These are phyloP conservation scores for Ceryle rudis DNA, from an alignment of 2,797 vertebrate species.

Conservation along the genomic window DNA sequence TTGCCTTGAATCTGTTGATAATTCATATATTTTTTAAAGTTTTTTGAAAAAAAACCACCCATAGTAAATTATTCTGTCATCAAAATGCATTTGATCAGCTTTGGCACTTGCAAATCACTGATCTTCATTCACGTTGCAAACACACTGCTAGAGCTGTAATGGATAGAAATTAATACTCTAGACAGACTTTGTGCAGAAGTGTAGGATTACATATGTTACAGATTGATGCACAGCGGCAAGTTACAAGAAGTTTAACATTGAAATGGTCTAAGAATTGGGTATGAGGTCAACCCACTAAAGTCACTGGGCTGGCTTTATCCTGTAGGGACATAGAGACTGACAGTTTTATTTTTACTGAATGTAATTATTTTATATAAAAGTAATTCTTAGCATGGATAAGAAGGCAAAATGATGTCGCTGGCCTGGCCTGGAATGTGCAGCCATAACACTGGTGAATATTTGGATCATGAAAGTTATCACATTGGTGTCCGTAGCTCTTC, in stretches of 20 bases:
- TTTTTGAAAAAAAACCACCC: neutral
- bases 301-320: neutral
- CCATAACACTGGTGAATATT: neutral
- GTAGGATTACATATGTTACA: neutral
- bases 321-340: neutral
- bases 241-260: neutral
- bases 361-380: neutral
- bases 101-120: neutral
- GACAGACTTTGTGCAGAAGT: neutral
- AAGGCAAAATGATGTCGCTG: neutral
- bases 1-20: neutral
- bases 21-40: fast-evolving
- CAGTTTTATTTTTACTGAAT: neutral
- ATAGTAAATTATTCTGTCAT: neutral
- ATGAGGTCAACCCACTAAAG: neutral
- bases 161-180: neutral
- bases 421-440: neutral
- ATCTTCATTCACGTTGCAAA: neutral
- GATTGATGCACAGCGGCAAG: neutral
- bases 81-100: neutral
- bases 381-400: neutral
- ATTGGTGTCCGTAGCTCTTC: neutral
- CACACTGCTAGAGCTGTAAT: neutral
- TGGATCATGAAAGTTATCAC: neutral
- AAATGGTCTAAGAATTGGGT: neutral